Evolutionary conservation across 2,113 vertebrate genomes (phyloP).

Genomic region (Ctenodactylus gundi): DNA sequence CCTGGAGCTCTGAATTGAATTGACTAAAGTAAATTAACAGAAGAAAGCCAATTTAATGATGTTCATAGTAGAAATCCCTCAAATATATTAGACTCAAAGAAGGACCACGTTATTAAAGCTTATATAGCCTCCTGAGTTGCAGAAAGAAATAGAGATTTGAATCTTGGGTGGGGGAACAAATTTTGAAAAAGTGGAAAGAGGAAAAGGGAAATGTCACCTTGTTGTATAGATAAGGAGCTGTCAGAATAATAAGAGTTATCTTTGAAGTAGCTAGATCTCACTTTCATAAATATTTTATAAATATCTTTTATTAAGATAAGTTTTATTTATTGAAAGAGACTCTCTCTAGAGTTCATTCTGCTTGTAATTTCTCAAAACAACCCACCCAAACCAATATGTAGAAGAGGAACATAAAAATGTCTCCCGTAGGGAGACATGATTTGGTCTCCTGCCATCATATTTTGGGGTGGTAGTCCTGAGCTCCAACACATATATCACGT

Average conservation of each 20-base stretch:
- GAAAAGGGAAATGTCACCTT: background rate
- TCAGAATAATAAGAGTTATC: background rate
- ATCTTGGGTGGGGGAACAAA: background rate
- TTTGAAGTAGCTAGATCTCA: background rate
- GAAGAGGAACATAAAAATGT: background rate
- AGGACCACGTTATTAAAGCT: background rate
- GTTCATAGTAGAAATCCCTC: background rate
- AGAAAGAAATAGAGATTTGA: background rate
- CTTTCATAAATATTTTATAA: too few relatives aligned
- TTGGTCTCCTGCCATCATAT: background rate
- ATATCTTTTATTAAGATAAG: background rate
- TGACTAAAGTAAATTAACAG: background rate
- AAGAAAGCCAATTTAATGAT: background rate
- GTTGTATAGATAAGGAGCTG: background rate
- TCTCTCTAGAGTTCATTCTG: background rate
- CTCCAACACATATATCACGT: background rate
- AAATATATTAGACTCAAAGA: background rate
- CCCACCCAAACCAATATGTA: background rate
- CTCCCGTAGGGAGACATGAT: background rate
- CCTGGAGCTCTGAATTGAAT: background rate
- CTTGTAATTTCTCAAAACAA: background rate
- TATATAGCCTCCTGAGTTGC: background rate
- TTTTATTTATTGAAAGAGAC: background rate
- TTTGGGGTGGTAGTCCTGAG: background rate
- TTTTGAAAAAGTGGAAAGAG: background rate